Evolutionary conservation across 2,888 invertebrate genomes (phyloP), one percentile per base, ranked within the genome.

Genomic region (Coremacera marginata): DNA sequence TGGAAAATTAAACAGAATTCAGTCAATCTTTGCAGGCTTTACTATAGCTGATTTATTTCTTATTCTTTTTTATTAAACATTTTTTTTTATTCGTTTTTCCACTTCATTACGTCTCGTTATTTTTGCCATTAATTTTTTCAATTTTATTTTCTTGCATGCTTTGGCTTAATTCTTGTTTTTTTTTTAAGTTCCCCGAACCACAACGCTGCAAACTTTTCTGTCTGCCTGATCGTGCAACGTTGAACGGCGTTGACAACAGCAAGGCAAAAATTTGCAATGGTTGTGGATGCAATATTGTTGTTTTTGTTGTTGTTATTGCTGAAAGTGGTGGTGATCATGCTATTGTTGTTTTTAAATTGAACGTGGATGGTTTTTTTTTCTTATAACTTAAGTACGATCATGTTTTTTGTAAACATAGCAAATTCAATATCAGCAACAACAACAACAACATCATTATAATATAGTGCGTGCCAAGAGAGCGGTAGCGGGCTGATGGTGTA

Each of bases 51-150:
- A 22, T 22, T 19, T 44, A 44, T 27, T 22, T 25, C 25, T 60
- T 60, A 22, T 60, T 22, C 14, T 60, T 11, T 60, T 52, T 70
- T 27, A 27, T 70, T 31, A 31, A 27, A 31, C 5, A 27, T 68
- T 68, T 51, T 67, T 67, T 37, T 14, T 68, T 51, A 51, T 70
- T 51, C 49, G 25, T 70, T 71, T 71, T 71, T 71, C 71, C 60
- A 71, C 57, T 57, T 71, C 71, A 71, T 71, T 71, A 71, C 44
- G 60, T 71, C 71, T 71, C 44, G 60, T 71, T 71, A 34, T 60
- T 37, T 22, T 51, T 14, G 44, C 16, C 5, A n/a, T 25, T 49
- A 27, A 14, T 11, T 71, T 70, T 37, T 57, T 57, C n/a, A n/a
- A 16, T 55, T 22, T 11, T 37, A 5, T n/a, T 68, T 22, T 5